Base-by-base conservation (phyloP, 2,113 vertebrate species). In the Chrysochloris asiatica region DNA sequence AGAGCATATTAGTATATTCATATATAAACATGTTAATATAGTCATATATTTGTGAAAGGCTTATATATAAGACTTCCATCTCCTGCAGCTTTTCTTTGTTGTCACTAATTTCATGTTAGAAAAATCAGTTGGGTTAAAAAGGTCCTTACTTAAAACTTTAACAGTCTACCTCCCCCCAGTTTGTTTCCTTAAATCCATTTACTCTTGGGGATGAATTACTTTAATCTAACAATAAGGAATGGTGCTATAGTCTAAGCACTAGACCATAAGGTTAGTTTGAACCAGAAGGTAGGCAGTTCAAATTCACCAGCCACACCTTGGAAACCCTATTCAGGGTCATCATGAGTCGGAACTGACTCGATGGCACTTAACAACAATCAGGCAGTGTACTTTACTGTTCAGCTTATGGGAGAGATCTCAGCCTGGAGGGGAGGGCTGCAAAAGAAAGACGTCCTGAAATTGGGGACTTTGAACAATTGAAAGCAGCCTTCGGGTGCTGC, bases 71-170 rank as follows among this genome's bases (percentile, higher is more conserved):
- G 30, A 50, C 1, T 1, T 2, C 14, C 26, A 45, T 50, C 6
- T 89, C 75, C 11, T 38, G 24, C 80, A 76, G 13, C 43, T 9
- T 4, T 82, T 38, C n/a, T 81, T 77, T 80, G 16, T 41, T 28
- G 14, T 6, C 13, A 56, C 4, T 59, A 17, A 30, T 79, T 88
- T 82, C 41, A 13, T 41, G 38, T 59, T 76, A 72, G 30, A 11
- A 88, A 52, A 81, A 67, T 0, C 67, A 54, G 81, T 65, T 82
- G 47, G n/a, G 13, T 80, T 63, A 88, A 36, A 9, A 89, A 76
- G 19, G 76, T 65, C 14, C 56, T 83, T 93, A 50, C 48, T 84
- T 82, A 82, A 83, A 84, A 88, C 4, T n/a, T 72, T 24, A 65
- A 11, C 41, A 65, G 63, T 13, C n/a, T n/a, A n/a, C n/a, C n/a